Base-by-base conservation (phyloP, 2,797 vertebrate genomes). In the Chelonia mydas region DNA sequence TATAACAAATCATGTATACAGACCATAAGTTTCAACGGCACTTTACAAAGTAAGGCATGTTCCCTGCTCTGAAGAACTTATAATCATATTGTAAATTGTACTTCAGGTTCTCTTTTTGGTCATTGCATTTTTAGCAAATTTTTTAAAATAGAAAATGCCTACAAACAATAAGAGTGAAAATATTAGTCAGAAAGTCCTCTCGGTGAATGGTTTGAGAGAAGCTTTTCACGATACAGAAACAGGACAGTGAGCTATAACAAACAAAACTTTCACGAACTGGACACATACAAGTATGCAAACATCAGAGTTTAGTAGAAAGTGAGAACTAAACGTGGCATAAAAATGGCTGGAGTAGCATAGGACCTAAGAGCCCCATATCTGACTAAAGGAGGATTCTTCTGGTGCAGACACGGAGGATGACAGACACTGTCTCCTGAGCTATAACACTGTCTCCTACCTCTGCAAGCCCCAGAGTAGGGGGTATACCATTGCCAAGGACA, bases 91-190 rank as follows among this genome's bases (percentile, higher is more conserved):
- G n/a, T 27, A 37, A 9, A 2, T 21, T 84, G 28, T 19, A 0
- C 11, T 83, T 77, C n/a, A 88, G 10, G 74, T 87, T 84, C 84
- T 23, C 5, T 28, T 90, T 80, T 86, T 10, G 84, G 31, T 37
- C 91, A 31, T n/a, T 87, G 3, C 13, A 28, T 74, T 94, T 61
- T 88, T 68, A 47, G 33, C 50, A 37, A 3, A 55, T 3, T 31
- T 84, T 65, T 61, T n/a, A 11, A 91, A 90, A 84, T n/a, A 9
- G 11, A 89, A 90, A 87, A 84, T n/a, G 28, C 2, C 33, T 59
- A 51, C 79, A 11, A 59, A 31, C 49, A 33, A 53, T 3, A 33
- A 2, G 6, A n/a, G 21, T 51, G 3, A 81, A 78, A 59, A 49
- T 45, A 49, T 19, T 47, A 86, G 10, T 28, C 78, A 51, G 6